Percentiles rank a stretch among this genome's conserved stretches.
Conservation (phyloP, 2,888 invertebrate species). For the Eustalomyia histrio region DNA sequence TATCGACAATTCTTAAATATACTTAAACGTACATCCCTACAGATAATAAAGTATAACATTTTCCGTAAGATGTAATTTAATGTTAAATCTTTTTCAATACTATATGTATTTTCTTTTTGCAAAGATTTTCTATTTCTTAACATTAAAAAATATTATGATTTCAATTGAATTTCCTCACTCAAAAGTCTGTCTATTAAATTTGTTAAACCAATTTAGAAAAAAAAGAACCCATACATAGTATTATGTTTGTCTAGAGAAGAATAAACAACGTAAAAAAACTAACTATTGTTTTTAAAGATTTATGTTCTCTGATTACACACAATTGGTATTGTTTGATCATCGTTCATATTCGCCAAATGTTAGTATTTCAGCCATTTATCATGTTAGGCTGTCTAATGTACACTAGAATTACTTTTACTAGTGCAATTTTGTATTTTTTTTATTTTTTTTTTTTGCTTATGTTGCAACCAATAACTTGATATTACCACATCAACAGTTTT, state of each 20-base stretch:
- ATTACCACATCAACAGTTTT: constrained; percentile 66
- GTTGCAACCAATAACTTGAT: constrained; percentile 52
- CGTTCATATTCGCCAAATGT: constrained; percentile 59
- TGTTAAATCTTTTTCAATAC: constrained; percentile 24
- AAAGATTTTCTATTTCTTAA: constrained; percentile 3
- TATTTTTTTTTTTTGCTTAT: background rate
- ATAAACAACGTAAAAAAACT: constrained; percentile 3
- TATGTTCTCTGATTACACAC: constrained; percentile 68
- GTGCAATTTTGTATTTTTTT: constrained; percentile 34
- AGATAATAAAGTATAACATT: constrained; percentile 7
- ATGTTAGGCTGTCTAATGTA: constrained; percentile 63
- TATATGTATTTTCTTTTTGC: constrained; percentile 7
- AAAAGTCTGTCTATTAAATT: constrained; percentile 9
- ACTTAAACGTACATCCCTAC: background rate
- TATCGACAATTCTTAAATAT: background rate
- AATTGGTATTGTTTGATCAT: constrained; percentile 58
- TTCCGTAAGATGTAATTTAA: constrained; percentile 7
- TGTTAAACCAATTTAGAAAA: background rate
- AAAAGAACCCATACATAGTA: too few relatives aligned
- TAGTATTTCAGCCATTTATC: constrained; percentile 61
- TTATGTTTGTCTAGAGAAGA: background rate
- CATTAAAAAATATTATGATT: constrained; percentile 15
- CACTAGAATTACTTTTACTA: constrained; percentile 63
- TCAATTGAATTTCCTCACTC: constrained; percentile 48
- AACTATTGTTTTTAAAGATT: constrained; percentile 62